Percentiles rank a stretch among this genome's conserved stretches.
These are phyloP conservation scores for Lycocerus yunnanus DNA, from an alignment of 2,888 invertebrate genomes.

Conservation along the genomic window DNA sequence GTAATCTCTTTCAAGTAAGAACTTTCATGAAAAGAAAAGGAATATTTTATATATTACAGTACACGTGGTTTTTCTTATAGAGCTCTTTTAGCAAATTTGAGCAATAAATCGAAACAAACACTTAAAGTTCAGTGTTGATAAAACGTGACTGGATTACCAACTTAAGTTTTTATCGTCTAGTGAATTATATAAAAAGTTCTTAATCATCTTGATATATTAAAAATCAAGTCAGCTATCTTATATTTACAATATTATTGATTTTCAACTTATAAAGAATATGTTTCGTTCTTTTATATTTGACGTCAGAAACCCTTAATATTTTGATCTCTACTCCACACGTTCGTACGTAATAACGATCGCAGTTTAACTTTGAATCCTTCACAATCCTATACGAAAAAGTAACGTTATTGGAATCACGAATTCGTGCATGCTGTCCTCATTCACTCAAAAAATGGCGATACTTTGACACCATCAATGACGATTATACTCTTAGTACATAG, in stretches of 20 bases:
- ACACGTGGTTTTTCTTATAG: not conserved
- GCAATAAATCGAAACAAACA: slow-evolving; percentile 13
- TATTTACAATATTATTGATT: not conserved
- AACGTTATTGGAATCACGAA: not conserved
- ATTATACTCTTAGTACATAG: not conserved
- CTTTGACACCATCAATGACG: not conserved
- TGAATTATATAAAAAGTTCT: slow-evolving; percentile 1
- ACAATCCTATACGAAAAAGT: not conserved
- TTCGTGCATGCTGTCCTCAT: not conserved
- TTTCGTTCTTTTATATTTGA: not conserved
- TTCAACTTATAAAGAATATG: not conserved
- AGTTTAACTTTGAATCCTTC: not conserved
- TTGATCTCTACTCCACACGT: not conserved
- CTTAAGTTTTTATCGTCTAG: not conserved
- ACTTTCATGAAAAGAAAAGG: not conserved
- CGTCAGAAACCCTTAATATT: not conserved
- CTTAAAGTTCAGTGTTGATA: slow-evolving; percentile 12
- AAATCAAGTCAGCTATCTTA: not conserved
- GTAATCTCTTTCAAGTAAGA: not conserved
- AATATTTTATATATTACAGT: not conserved
- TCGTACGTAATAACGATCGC: not conserved
- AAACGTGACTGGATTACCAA: slow-evolving; percentile 13
- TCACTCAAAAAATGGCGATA: not conserved
- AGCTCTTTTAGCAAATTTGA: slow-evolving; percentile 9
- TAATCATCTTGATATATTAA: slow-evolving; percentile 4